Percentiles rank a stretch among this genome's conserved stretches.
Conservation (phyloP, 2,797 vertebrate genomes). For the Delichon dasypus region DNA sequence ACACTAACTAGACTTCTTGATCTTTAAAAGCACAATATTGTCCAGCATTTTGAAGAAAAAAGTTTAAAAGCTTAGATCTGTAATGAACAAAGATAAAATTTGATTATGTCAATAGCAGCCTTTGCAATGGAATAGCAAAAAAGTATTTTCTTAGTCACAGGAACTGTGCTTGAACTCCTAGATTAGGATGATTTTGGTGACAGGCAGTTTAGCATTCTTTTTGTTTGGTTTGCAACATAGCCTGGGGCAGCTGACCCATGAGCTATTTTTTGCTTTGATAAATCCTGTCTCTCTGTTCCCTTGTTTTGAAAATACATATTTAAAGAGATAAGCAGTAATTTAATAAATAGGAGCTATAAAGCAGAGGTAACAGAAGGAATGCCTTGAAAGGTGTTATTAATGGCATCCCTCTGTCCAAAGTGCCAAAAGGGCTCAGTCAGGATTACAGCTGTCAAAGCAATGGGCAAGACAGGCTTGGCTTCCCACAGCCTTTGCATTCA, state of each 20-base stretch:
- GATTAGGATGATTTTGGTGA: not conserved
- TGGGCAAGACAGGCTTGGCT: not conserved
- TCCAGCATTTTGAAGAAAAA: not conserved
- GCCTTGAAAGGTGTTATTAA: not conserved
- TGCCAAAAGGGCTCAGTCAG: not conserved
- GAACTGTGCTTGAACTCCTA: not conserved
- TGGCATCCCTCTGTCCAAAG: not conserved
- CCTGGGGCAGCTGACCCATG: not conserved
- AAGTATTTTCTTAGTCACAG: not conserved
- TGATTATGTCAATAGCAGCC: not conserved
- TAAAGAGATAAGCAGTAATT: conserved; percentile 19
- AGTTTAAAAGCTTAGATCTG: not conserved
- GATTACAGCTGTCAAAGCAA: not conserved
- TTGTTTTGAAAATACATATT: conserved; percentile 18
- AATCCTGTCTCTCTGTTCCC: not conserved
- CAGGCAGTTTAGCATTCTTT: not conserved
- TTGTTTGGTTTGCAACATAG: not conserved
- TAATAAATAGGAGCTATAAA: conserved; percentile 8
- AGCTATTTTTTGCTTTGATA: conserved; percentile 18
- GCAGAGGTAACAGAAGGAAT: not conserved
- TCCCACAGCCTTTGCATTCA: not conserved
- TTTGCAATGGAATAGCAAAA: not conserved
- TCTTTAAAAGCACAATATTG: not conserved
- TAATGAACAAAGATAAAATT: not conserved
- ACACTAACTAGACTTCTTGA: not conserved